Percentiles rank a stretch among this genome's conserved stretches.
These are phyloP conservation scores for Campoletis raptor DNA, from an alignment of 2,888 invertebrate genomes.

Conservation along the genomic window DNA sequence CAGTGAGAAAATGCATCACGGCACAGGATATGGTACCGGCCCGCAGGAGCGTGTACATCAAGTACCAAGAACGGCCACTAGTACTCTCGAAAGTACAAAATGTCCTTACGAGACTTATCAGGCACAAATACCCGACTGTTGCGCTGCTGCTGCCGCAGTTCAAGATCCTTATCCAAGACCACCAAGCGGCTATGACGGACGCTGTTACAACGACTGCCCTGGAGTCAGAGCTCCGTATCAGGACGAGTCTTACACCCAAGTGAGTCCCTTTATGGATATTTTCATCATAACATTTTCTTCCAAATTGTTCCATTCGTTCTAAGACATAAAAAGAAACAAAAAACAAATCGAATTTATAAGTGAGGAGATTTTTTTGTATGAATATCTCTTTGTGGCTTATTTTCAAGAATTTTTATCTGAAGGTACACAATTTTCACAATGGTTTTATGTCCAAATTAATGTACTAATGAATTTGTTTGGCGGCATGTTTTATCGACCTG, in stretches of 20 bases:
- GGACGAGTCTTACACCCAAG: constrained; percentile 82
- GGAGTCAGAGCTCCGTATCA: constrained; percentile 81
- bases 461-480: no score
- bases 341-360: not conserved
- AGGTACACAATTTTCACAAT: no score
- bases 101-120: constrained; percentile 83
- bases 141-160: constrained; percentile 84
- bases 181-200: constrained; percentile 83
- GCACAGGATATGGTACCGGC: constrained; percentile 80
- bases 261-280: constrained; percentile 64
- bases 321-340: not conserved
- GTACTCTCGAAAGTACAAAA: constrained; percentile 73
- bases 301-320: not conserved
- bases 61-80: constrained; percentile 75
- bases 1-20: constrained; percentile 80
- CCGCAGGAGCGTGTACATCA: constrained; percentile 82
- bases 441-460: no score
- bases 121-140: constrained; percentile 84
- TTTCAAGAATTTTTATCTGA: no score
- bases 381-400: not conserved
- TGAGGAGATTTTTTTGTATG: not conserved
- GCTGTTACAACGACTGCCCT: constrained; percentile 83
- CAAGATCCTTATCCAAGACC: constrained; percentile 84
- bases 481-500: no score
- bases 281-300: not conserved